Evolutionary conservation across 2,113 vertebrate species (phyloP).

Genomic region (Brachyhypopomus occidentalis): DNA sequence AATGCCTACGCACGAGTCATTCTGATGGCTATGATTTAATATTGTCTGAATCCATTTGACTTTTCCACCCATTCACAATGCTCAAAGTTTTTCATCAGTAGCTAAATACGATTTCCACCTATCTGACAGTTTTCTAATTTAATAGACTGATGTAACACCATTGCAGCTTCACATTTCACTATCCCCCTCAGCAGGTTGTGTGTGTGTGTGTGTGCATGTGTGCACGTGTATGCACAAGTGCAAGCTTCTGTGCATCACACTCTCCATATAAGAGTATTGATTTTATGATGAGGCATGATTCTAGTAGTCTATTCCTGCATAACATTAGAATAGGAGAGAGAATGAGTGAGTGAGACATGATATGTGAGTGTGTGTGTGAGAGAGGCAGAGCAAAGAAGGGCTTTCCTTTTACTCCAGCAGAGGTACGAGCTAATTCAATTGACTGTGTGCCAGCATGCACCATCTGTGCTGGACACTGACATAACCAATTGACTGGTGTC

Average conservation of each 20-base stretch:
- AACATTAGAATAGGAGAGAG: slow-evolving; percentile 35
- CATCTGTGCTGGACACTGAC: slow-evolving; percentile 46
- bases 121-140: slow-evolving; percentile 46
- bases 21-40: slow-evolving; percentile 35
- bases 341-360: background rate
- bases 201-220: background rate
- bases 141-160: slow-evolving; percentile 47
- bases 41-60: slow-evolving; percentile 34
- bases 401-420: slow-evolving; percentile 16
- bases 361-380: background rate
- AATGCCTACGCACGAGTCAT: background rate
- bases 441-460: slow-evolving; percentile 43
- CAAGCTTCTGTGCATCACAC: slow-evolving; percentile 1
- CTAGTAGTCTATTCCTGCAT: slow-evolving; percentile 42
- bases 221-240: background rate
- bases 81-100: slow-evolving; percentile 31
- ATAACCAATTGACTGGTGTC: slow-evolving; percentile 56
- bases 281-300: slow-evolving; percentile 61
- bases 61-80: slow-evolving; percentile 13
- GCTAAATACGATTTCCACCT: slow-evolving; percentile 49
- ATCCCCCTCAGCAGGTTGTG: slow-evolving; percentile 16
- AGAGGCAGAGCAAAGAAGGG: background rate
- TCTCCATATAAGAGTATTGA: slow-evolving; percentile 55
- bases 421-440: slow-evolving; percentile 42
- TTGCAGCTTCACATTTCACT: slow-evolving; percentile 35